Base-by-base conservation (phyloP, 92 coral and sea anemone species). In the Porites rus region DNA sequence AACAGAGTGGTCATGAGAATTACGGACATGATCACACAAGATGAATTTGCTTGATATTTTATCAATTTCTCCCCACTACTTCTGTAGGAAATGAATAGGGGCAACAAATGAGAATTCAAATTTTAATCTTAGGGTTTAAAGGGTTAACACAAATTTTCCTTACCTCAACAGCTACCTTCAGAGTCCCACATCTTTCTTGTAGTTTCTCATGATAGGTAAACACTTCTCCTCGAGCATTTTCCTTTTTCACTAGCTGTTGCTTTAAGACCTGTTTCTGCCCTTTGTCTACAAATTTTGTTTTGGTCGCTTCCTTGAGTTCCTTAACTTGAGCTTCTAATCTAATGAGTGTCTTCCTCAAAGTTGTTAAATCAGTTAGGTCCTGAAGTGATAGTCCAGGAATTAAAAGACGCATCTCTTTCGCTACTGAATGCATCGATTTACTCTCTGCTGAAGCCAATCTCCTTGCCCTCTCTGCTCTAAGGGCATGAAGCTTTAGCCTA, bases 161-260 rank as follows among this genome's bases (percentile, higher is more conserved):
- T 84, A 95, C 99, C 99, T 95, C 98, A 69, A 97, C 93, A 38
- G 96, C 98, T 69, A 91, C 91, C 72, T 92, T 97, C n/a, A 97
- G 81, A 52, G 87, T 91, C 67, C 93, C 99, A 78, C 96, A 92
- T 28, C 92, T 91, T 38, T 74, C 93, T 75, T 91, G 94, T 53
- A 91, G 75, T 72, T 92, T 90, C 28, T 77, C 91, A 28, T 93
- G 92, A 62, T 75, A 53, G 13, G 81, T 82, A 28, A 79, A 46
- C 50, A 93, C 89, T 78, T 87, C 74, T 31, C 76, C 53, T 81
- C 92, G 83, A 1, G 81, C 75, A 28, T 70, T 90, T 69, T 95
- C 99, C 69, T 93, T 97, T 43, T 90, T 84, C 46, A 76, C 83
- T 8, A 96, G 88, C 78, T 96, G 91, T 67, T 94, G 84, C 69